Evolutionary conservation across 2,888 invertebrate genomes (phyloP), one percentile per base, ranked within the genome.

Genomic region (Anoplius nigerrimus): DNA sequence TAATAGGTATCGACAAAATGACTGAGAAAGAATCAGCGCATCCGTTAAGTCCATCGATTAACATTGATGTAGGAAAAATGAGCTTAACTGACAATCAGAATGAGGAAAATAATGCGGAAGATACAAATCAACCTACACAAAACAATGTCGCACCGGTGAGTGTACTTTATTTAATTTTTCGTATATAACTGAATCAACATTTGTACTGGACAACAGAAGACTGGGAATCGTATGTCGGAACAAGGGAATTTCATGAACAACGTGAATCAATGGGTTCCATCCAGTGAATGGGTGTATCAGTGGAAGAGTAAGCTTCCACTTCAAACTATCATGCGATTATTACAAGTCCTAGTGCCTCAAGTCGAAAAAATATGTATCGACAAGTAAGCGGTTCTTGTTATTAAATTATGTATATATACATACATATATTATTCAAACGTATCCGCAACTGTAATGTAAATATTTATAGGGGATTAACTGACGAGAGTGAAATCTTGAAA

Each of bases 321-420:
- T 80, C 99, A 99, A 91, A 99, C 99, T 62, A 99, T 99, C 82
- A 99, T 99, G 99, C 91, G 99, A 79, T 92, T 99, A 85, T 90
- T 99, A 78, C 99, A 99, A 90, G 99, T 99, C 34, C 91, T 99
- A 4, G 99, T 99, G 76, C 99, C 99, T 62, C 99, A 99, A 91
- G 99, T 99, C 21, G 99, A 99, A 90, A 99, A 99, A 91, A 99
- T 99, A 82, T 99, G 99, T 90, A 99, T 99, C 85, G 99, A 88
- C 64, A 88, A 88, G 88, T 88, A 71, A 81, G 82, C 75, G 11
- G 34, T 20, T 22, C 46, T 16, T 48, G 13, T 11, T 6, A 13
- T 34, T 34, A 34, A 11, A 11, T 11, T 11, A 56, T 20, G 43
- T 27, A 52, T 51, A 59, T 24, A 15, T 54, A n/a, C 48, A 52